Percentiles rank a stretch among this genome's conserved stretches.
Evolutionary conservation across 2,113 vertebrate genomes (phyloP).

Genomic region (Notarius lentiginosus): DNA sequence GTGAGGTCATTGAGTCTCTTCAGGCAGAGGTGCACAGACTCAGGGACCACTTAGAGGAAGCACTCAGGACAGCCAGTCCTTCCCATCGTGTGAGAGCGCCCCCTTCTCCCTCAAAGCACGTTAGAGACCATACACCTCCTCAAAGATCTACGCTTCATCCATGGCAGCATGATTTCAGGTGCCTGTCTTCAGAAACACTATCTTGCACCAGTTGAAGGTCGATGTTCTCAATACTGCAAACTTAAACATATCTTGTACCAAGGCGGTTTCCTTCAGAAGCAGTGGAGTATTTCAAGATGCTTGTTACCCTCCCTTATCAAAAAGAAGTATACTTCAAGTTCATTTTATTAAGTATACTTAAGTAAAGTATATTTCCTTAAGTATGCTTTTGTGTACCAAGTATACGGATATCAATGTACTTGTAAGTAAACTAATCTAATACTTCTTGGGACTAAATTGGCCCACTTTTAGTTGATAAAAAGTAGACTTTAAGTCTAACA

Average conservation of each 20-base stretch:
- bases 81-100: conserved; percentile 27
- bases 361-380: too few relatives aligned
- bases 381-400: too few relatives aligned
- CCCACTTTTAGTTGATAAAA: too few relatives aligned
- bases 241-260: neutral
- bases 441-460: too few relatives aligned
- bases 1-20: conserved; percentile 77
- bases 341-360: too few relatives aligned
- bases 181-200: neutral
- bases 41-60: conserved; percentile 71
- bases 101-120: neutral
- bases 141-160: conserved; percentile 31
- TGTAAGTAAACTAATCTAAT: too few relatives aligned
- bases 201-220: neutral
- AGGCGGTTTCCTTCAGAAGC: neutral
- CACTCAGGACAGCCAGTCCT: conserved; percentile 53
- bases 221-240: neutral
- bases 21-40: conserved; percentile 77
- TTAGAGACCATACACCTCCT: neutral
- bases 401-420: too few relatives aligned
- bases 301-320: too few relatives aligned
- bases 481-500: too few relatives aligned
- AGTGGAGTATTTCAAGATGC: neutral
- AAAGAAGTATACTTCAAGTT: too few relatives aligned
- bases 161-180: conserved; percentile 61